A percentile compares a stretch with the other conserved stretches of the same genome.
Evolutionary conservation across 2,888 invertebrate genomes (phyloP).

Genomic region (Leptinotarsa peninsularis): DNA sequence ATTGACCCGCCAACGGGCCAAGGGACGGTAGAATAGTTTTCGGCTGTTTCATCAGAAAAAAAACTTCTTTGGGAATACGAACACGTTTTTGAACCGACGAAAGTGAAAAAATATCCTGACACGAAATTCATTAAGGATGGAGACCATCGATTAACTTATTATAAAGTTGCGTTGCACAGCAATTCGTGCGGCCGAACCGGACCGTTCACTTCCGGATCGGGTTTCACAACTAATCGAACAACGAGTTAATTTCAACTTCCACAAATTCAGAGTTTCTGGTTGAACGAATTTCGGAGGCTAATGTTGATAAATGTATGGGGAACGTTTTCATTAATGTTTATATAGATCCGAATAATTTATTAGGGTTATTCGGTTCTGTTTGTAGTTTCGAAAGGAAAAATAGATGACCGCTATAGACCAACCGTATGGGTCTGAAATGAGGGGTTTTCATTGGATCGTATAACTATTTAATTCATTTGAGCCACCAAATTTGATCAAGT

Average conservation of each 20-base stretch:
- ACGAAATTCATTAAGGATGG: constrained; percentile 10
- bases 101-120: constrained; percentile 1
- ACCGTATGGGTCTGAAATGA: no score
- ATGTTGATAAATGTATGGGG: constrained; percentile 40
- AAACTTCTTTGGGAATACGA: not conserved
- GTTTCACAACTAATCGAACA: constrained; percentile 24
- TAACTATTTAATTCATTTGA: no score
- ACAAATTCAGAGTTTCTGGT: constrained; percentile 39
- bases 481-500: no score
- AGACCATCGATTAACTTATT: constrained; percentile 36
- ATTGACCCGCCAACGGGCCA: not conserved
- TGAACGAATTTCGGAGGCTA: constrained; percentile 39
- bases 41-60: not conserved
- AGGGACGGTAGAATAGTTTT: not conserved
- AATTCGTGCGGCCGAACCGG: constrained; percentile 15
- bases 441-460: no score
- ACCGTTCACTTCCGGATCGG: constrained; percentile 14
- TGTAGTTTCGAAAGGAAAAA: constrained; percentile 6
- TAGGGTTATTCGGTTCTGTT: constrained; percentile 30
- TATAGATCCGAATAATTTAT: constrained; percentile 36
- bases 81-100: not conserved
- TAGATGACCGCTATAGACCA: no score
- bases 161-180: constrained; percentile 36
- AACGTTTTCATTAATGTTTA: constrained; percentile 40
- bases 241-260: constrained; percentile 45